Evolutionary conservation across 2,797 vertebrate genomes (phyloP).

Genomic region (Nannoperca australis): DNA sequence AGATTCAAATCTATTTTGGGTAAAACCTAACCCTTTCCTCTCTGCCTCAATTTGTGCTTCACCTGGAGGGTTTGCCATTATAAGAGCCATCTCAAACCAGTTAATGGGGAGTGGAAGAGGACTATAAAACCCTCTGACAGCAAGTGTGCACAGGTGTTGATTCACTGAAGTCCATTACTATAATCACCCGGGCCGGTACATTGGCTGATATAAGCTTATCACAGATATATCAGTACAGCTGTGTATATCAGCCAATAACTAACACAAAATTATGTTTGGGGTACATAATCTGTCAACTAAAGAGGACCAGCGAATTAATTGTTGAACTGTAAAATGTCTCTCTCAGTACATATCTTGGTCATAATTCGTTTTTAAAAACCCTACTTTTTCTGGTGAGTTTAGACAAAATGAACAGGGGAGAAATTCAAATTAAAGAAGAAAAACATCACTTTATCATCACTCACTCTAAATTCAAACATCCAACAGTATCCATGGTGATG

Average conservation of each 20-base stretch:
- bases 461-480: slow-evolving; percentile 15
- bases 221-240: background rate
- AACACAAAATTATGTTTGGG: background rate
- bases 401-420: background rate
- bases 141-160: background rate
- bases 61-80: background rate
- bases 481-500: background rate
- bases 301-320: background rate
- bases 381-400: background rate
- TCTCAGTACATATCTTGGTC: background rate
- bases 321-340: background rate
- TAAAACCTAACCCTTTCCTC: background rate
- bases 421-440: slow-evolving; percentile 5
- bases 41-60: slow-evolving; percentile 1
- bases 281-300: background rate
- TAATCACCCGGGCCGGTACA: background rate
- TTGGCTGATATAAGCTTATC: background rate
- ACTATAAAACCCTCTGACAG: slow-evolving; percentile 2
- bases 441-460: background rate
- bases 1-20: background rate
- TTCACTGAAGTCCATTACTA: background rate
- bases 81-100: slow-evolving; percentile 16
- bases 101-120: slow-evolving; percentile 8
- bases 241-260: background rate
- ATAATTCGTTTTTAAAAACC: too few species aligned